These are phyloP conservation scores for Caenorhabditis afra DNA, from an alignment of 2,888 invertebrate species.

Conservation along the genomic window DNA sequence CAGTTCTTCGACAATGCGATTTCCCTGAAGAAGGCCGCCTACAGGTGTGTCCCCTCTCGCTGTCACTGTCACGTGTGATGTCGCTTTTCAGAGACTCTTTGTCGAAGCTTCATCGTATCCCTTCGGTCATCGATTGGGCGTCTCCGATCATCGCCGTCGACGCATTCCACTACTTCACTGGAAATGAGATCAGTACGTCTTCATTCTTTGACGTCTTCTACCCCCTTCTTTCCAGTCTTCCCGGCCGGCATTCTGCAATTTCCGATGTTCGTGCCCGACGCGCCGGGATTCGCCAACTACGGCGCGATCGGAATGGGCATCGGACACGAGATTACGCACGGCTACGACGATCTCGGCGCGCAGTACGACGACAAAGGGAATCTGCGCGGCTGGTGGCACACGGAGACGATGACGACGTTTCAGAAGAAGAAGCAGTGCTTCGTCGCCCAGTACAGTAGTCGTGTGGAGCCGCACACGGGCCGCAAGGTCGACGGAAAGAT, in stretches of 20 bases:
- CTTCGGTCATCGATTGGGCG: slow-evolving; percentile 65
- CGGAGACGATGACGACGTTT: slow-evolving; percentile 72
- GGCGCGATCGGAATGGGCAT: slow-evolving; percentile 77
- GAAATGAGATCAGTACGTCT: slow-evolving; percentile 71
- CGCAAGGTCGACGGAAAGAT: slow-evolving; percentile 72
- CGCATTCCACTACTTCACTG: slow-evolving; percentile 74
- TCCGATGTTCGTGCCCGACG: slow-evolving; percentile 73
- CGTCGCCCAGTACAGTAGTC: slow-evolving; percentile 73
- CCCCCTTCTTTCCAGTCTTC: slow-evolving; percentile 66
- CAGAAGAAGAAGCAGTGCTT: slow-evolving; percentile 76
- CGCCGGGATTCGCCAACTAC: slow-evolving; percentile 74
- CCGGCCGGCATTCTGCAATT: slow-evolving; percentile 77
- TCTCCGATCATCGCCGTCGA: slow-evolving; percentile 73
- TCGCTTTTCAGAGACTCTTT: slow-evolving; percentile 48
- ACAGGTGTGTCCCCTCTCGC: too few relatives aligned
- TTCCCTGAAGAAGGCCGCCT: slow-evolving; percentile 66
- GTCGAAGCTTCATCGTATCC: slow-evolving; percentile 56
- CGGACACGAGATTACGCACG: slow-evolving; percentile 78
- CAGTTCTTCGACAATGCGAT: slow-evolving; percentile 74
- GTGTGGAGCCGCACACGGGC: slow-evolving; percentile 69
- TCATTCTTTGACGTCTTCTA: not conserved
- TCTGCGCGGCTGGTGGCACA: slow-evolving; percentile 74
- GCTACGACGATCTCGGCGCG: slow-evolving; percentile 77
- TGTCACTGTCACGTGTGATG: too few relatives aligned
- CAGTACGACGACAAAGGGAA: slow-evolving; percentile 76